phyloP scores from a whole-genome alignment of 2,888 invertebrate genomes.

The Gisinianus flammeolus region DNA sequence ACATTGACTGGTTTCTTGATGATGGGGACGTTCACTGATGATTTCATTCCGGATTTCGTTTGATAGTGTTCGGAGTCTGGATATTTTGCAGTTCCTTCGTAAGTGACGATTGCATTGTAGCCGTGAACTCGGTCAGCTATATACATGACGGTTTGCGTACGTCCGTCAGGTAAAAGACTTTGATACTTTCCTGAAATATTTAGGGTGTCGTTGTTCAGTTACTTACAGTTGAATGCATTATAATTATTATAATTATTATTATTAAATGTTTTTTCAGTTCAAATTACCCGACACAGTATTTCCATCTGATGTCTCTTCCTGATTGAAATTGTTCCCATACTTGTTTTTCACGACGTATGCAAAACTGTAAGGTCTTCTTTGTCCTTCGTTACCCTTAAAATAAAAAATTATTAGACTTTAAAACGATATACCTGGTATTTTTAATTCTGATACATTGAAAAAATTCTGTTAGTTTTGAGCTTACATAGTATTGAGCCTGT shows the following conservation, averaged over 20 bases:
- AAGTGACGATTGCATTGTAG: conserved; percentile 30
- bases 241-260: no score
- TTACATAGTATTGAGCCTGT: background rate
- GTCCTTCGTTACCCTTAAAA: background rate
- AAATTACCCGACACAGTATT: background rate
- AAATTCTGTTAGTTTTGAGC: background rate
- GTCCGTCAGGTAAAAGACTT: background rate
- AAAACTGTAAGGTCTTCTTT: conserved; percentile 24
- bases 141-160: conserved; percentile 24
- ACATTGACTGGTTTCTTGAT: background rate
- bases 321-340: conserved; percentile 28
- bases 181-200: conserved; percentile 10
- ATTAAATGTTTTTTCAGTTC: background rate
- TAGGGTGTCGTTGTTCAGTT: no score
- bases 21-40: background rate
- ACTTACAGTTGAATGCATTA: no score
- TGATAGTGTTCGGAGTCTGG: background rate
- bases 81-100: conserved; percentile 12
- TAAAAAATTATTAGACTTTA: background rate
- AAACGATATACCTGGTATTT: background rate
- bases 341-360: conserved; percentile 25
- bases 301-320: conserved; percentile 30
- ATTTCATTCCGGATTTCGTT: background rate
- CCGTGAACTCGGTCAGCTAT: conserved; percentile 22
- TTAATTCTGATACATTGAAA: background rate